A percentile compares a stretch with the other conserved stretches of the same genome.
Conservation (phyloP, 2,888 invertebrate species). For the Meta bourneti region DNA sequence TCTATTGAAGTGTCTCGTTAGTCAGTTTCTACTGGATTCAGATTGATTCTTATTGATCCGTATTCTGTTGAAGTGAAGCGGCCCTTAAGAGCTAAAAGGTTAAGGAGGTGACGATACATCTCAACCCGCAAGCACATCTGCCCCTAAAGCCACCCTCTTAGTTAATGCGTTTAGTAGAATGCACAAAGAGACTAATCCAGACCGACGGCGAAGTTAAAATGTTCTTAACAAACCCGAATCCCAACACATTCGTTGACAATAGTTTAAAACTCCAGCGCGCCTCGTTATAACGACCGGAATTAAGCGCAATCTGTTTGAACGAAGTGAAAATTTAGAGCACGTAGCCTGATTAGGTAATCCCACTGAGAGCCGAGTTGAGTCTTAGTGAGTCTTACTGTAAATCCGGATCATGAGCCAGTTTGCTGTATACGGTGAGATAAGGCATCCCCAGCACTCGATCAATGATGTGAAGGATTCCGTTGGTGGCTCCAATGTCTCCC, state of each 20-base stretch:
- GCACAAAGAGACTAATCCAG: too few relatives aligned
- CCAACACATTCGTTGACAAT: background rate
- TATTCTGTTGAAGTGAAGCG: too few relatives aligned
- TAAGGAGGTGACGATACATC: too few relatives aligned
- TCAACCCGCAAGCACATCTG: too few relatives aligned
- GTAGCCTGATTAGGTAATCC: conserved; percentile 42
- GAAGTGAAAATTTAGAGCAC: background rate
- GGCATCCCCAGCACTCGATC: conserved; percentile 94
- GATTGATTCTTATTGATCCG: too few relatives aligned
- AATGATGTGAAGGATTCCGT: conserved; percentile 96
- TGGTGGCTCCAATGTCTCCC: conserved; percentile 94
- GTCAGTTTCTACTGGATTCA: too few relatives aligned
- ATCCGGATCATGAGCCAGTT: conserved; percentile 82
- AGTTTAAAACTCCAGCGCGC: background rate
- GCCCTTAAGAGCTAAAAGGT: too few relatives aligned
- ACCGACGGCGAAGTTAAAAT: too few relatives aligned
- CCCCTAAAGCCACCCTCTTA: too few relatives aligned
- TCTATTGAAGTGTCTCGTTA: too few relatives aligned
- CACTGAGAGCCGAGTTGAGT: background rate
- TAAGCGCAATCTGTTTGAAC: background rate
- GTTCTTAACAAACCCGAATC: too few relatives aligned
- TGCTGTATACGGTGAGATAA: conserved; percentile 91
- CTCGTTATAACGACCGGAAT: background rate
- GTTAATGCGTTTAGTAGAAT: too few relatives aligned
- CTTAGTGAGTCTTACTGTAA: conserved; percentile 69